These are phyloP conservation scores for Solenopsis fugax DNA, from an alignment of 1,140 invertebrate genomes.

Conservation along the genomic window DNA sequence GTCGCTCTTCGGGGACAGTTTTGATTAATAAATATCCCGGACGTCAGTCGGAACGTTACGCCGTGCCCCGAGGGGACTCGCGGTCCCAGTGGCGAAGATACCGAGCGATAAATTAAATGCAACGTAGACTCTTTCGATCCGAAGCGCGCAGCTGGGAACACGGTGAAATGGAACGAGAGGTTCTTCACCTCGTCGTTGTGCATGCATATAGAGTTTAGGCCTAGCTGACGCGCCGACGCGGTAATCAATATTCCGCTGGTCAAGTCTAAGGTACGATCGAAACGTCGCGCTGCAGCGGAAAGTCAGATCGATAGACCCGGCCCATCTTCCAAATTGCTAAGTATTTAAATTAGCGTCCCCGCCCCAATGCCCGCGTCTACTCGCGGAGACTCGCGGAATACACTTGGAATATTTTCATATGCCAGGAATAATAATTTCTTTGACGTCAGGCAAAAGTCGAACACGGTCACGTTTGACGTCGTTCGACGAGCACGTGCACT, in stretches of 20 bases:
- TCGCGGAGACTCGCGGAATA: no score
- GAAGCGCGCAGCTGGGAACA: conserved; percentile 62
- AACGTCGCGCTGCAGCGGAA: conserved; percentile 20
- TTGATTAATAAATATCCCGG: not conserved
- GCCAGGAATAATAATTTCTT: not conserved
- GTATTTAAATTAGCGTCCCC: not conserved
- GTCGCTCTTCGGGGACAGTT: not conserved
- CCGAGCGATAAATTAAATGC: conserved; percentile 50
- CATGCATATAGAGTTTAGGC: conserved; percentile 72
- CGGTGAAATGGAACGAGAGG: conserved; percentile 83
- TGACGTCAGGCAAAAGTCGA: not conserved
- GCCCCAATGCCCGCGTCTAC: no score
- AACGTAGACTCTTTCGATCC: not conserved
- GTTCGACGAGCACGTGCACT: not conserved
- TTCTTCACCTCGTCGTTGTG: conserved; percentile 83
- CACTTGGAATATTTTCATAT: not conserved
- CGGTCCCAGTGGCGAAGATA: not conserved
- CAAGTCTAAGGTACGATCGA: conserved; percentile 73
- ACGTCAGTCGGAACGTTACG: not conserved
- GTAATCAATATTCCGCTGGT: conserved; percentile 81
- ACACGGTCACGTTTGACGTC: not conserved
- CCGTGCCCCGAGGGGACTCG: not conserved
- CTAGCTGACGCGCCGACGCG: conserved; percentile 74
- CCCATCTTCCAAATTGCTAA: not conserved
- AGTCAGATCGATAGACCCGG: conserved; percentile 19